Evolutionary conservation across 2,888 invertebrate genomes (phyloP).

Genomic region (Labia minor): DNA sequence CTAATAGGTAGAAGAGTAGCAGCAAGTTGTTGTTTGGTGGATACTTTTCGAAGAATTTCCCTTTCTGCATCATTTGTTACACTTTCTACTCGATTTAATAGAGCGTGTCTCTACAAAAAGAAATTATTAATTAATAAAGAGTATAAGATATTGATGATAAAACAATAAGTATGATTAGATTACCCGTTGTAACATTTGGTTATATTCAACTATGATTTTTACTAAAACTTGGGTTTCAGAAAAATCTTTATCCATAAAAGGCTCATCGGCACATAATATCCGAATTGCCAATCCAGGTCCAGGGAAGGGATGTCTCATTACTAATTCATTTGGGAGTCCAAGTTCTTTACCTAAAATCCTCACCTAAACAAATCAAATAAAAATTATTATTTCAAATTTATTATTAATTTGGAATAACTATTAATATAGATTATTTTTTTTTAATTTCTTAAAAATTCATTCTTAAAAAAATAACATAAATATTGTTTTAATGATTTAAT

Average conservation of each 20-base stretch:
- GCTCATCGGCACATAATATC: slow-evolving; percentile 89
- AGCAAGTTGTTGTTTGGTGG: slow-evolving; percentile 61
- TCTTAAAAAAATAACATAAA: too few species aligned
- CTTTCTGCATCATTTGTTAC: slow-evolving; percentile 68
- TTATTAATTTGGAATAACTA: too few species aligned
- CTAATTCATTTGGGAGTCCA: slow-evolving; percentile 73
- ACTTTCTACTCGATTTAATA: slow-evolving; percentile 74
- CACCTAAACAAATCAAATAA: slow-evolving; percentile 40
- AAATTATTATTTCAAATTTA: too few species aligned
- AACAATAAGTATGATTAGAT: too few species aligned
- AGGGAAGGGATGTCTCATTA: slow-evolving; percentile 95
- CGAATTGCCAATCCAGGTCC: slow-evolving; percentile 96
- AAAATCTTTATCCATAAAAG: slow-evolving; percentile 88
- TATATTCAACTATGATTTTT: slow-evolving; percentile 88
- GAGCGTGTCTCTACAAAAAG: slow-evolving; percentile 60
- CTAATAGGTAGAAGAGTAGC: slow-evolving; percentile 85
- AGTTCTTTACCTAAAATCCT: slow-evolving; percentile 79
- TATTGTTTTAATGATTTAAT: too few species aligned
- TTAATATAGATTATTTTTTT: slow-evolving; percentile 8
- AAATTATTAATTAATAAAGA: not conserved
- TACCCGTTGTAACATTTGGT: slow-evolving; percentile 73
- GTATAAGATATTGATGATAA: not conserved
- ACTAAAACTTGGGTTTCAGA: slow-evolving; percentile 89
- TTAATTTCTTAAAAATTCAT: not conserved
- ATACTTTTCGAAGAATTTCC: slow-evolving; percentile 47